A percentile compares a stretch with the other conserved stretches of the same genome.
Evolutionary conservation across 2,888 invertebrate species (phyloP).

Genomic region (Seladonia tumulorum): DNA sequence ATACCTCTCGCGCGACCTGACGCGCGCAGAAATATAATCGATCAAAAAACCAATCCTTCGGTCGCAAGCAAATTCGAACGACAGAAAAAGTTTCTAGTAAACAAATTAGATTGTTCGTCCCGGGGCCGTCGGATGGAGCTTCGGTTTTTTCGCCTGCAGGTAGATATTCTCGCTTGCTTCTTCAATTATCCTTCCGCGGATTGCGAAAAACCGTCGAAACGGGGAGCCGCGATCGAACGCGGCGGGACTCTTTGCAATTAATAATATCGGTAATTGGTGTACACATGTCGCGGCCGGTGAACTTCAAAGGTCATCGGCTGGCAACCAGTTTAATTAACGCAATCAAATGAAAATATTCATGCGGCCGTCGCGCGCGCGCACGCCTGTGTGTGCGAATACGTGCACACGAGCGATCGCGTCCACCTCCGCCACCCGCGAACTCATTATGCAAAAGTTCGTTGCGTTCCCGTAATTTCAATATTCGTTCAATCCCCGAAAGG

Average conservation of each 20-base stretch:
- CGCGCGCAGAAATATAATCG: neutral
- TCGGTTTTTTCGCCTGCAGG: neutral
- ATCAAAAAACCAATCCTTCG: neutral
- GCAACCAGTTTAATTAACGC: constrained; percentile 79
- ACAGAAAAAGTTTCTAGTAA: neutral
- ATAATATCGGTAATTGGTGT: constrained; percentile 76
- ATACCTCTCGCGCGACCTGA: neutral
- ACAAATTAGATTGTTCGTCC: constrained; percentile 2
- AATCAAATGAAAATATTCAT: constrained; percentile 82
- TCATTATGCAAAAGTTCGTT: constrained; percentile 82
- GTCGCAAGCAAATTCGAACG: neutral
- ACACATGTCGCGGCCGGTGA: constrained; percentile 72
- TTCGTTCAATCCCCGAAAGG: constrained; percentile 76
- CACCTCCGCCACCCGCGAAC: constrained; percentile 65
- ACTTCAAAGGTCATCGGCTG: constrained; percentile 80
- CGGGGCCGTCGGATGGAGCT: neutral
- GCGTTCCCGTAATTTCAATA: constrained; percentile 79
- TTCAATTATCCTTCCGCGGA: constrained; percentile 41
- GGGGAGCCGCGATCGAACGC: constrained; percentile 54
- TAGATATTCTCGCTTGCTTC: constrained; percentile 21
- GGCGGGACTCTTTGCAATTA: constrained; percentile 68
- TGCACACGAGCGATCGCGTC: constrained; percentile 34
- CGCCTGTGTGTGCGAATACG: constrained; percentile 43
- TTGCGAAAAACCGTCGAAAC: constrained; percentile 27
- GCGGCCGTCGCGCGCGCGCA: constrained; percentile 51